Percentiles rank a stretch among this genome's conserved stretches.
Conservation (phyloP, 2,888 invertebrate genomes). For the Axea sp. region DNA sequence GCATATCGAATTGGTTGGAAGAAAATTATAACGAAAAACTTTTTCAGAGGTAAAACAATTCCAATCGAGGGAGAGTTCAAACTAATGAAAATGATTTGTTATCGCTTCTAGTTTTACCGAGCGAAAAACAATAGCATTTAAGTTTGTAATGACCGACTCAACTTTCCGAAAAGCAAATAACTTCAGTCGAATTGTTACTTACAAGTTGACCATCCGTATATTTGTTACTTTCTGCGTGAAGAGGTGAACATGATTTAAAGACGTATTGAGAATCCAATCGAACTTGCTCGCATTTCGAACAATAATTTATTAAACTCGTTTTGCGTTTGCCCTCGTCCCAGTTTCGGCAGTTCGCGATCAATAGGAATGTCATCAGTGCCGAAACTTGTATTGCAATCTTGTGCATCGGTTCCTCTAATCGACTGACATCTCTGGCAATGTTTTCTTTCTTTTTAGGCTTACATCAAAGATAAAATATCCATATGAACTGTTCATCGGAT, state of each 20-base stretch:
- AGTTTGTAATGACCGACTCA: slow-evolving; percentile 29
- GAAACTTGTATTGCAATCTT: slow-evolving; percentile 34
- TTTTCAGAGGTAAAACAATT: slow-evolving; percentile 9
- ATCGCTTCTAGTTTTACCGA: slow-evolving; percentile 20
- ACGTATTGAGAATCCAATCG: slow-evolving; percentile 52
- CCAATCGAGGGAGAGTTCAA: slow-evolving; percentile 15
- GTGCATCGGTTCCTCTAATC: slow-evolving; percentile 44
- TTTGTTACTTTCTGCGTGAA: slow-evolving; percentile 3
- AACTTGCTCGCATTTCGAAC: slow-evolving; percentile 49
- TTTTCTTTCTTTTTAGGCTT: slow-evolving; percentile 23
- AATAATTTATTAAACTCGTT: slow-evolving; percentile 55
- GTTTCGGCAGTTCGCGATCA: slow-evolving; percentile 40
- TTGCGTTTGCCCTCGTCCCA: slow-evolving; percentile 44
- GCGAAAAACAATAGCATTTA: slow-evolving; percentile 41
- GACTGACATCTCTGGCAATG: slow-evolving; percentile 11
- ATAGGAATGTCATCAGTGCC: slow-evolving; percentile 43
- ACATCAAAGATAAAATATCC: slow-evolving; percentile 25
- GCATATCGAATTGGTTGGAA: slow-evolving; percentile 23
- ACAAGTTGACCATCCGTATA: slow-evolving; percentile 38
- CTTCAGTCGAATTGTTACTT: slow-evolving; percentile 35
- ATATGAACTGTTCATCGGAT: no score
- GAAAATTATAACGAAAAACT: slow-evolving; percentile 29
- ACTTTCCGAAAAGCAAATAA: slow-evolving; percentile 40
- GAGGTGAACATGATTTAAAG: slow-evolving; percentile 50
- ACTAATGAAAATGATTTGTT: slow-evolving; percentile 45